Evolutionary conservation across 1,140 invertebrate genomes (phyloP).

Genomic region (Ips nitidus): DNA sequence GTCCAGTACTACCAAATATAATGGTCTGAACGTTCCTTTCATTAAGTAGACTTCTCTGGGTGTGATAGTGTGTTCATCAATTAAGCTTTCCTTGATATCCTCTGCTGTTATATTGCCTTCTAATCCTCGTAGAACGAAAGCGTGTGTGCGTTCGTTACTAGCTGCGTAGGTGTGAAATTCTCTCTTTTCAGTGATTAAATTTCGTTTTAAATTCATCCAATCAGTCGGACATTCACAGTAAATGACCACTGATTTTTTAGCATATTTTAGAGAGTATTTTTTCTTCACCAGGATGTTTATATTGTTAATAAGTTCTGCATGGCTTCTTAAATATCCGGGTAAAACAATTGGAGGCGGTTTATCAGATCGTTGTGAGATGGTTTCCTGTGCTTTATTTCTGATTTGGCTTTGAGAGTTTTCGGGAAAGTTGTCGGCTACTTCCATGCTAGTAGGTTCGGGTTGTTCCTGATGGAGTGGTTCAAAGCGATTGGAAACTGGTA

Average conservation of each 20-base stretch:
- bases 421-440: background rate
- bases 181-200: background rate
- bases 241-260: background rate
- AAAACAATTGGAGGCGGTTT: background rate
- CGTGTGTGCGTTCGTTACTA: background rate
- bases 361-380: background rate
- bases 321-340: background rate
- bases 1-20: background rate
- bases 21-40: background rate
- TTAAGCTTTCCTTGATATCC: background rate
- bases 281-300: background rate
- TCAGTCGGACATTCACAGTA: background rate
- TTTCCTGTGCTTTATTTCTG: background rate
- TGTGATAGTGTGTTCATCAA: background rate
- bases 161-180: background rate
- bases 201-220: background rate
- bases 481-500: slow-evolving; percentile 16
- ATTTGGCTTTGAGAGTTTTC: background rate
- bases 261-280: background rate
- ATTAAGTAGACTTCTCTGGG: background rate
- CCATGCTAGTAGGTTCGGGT: background rate
- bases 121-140: slow-evolving; percentile 5
- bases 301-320: background rate
- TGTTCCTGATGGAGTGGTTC: slow-evolving; percentile 47
- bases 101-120: background rate